Percentiles rank a stretch among this genome's conserved stretches.
These are phyloP conservation scores for Xiphorhynchus elegans DNA, from an alignment of 2,113 vertebrate genomes.

Conservation along the genomic window DNA sequence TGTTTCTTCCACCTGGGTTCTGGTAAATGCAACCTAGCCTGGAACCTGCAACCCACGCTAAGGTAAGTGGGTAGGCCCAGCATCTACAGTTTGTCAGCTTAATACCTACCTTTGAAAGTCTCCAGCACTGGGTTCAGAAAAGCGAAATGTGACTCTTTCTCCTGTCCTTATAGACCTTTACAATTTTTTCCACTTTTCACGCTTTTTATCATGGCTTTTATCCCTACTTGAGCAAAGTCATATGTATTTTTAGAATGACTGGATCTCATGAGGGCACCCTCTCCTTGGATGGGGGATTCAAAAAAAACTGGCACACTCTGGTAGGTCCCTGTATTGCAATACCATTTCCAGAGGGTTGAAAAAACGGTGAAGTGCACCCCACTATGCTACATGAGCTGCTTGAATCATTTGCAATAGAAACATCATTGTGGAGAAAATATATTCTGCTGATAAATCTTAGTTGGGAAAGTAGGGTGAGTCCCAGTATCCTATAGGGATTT, in stretches of 20 bases:
- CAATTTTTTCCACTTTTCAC: not conserved
- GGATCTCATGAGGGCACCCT: not conserved
- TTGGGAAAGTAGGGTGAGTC: not conserved
- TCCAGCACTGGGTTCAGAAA: not conserved
- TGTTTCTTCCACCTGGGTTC: not conserved
- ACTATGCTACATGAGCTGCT: not conserved
- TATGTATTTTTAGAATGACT: not conserved
- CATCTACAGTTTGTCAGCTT: not conserved
- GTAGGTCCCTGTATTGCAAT: not conserved
- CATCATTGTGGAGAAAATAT: not conserved
- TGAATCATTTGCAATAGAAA: not conserved
- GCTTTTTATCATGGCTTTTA: not conserved
- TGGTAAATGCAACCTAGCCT: not conserved
- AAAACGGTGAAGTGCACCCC: not conserved
- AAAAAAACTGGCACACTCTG: not conserved
- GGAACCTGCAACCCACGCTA: not conserved
- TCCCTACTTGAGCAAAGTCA: not conserved
- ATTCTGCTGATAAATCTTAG: not conserved
- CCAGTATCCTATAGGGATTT: not conserved
- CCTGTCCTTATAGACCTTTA: not conserved
- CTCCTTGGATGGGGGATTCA: not conserved
- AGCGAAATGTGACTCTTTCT: not conserved
- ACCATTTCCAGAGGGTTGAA: not conserved
- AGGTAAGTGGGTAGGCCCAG: not conserved
- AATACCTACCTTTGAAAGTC: not conserved